phyloP scores from a whole-genome alignment of 2,113 vertebrate genomes.

The Mola mola region DNA sequence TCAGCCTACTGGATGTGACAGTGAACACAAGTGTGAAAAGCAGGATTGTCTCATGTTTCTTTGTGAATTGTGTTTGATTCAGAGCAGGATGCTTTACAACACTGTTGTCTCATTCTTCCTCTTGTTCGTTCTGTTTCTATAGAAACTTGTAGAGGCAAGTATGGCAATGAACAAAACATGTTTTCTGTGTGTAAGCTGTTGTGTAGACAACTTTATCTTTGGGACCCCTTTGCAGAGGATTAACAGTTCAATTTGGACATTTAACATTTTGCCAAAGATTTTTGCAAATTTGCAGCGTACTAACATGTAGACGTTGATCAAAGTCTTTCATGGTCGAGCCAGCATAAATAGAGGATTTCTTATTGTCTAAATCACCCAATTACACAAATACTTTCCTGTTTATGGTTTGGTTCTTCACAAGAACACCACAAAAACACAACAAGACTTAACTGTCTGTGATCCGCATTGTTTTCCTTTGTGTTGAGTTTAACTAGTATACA shows the following conservation, averaged over 20 bases:
- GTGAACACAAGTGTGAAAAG: slow-evolving; percentile 22
- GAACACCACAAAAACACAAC: background rate
- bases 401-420: slow-evolving; percentile 12
- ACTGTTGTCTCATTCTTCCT: slow-evolving; percentile 78
- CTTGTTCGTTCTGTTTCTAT: slow-evolving; percentile 92
- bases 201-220: slow-evolving; percentile 75
- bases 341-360: too few relatives aligned
- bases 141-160: slow-evolving; percentile 99
- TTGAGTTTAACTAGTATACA: too few relatives aligned
- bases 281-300: too few relatives aligned
- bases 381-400: slow-evolving; percentile 11
- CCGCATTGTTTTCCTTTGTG: too few relatives aligned
- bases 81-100: slow-evolving; percentile 32
- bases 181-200: slow-evolving; percentile 76
- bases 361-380: too few relatives aligned
- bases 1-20: slow-evolving; percentile 13
- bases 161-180: slow-evolving; percentile 78
- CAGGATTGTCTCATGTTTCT: slow-evolving; percentile 30
- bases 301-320: too few relatives aligned
- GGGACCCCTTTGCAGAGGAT: too few relatives aligned
- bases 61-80: slow-evolving; percentile 41
- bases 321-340: too few relatives aligned
- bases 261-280: too few relatives aligned
- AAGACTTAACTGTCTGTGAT: too few relatives aligned
- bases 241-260: too few relatives aligned